Evolutionary conservation across 2,888 invertebrate species (phyloP), one percentile per base, ranked within the genome.

Genomic region (Alloplasta piceator): DNA sequence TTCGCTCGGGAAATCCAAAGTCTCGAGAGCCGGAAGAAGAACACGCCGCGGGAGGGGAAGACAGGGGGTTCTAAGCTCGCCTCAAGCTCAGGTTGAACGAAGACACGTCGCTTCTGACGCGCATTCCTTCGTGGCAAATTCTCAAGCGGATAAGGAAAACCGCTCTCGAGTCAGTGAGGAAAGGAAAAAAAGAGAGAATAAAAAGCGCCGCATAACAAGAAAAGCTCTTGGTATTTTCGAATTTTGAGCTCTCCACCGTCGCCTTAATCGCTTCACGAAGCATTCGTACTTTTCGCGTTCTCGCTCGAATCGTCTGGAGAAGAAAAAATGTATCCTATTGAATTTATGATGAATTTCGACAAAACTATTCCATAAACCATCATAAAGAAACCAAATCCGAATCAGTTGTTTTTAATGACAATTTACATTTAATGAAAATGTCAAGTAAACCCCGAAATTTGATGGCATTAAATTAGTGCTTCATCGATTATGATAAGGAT

Each of bases 121-220:
- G 70, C 26, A 66, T 78, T 78, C 36, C 71, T 60, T 46, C 64
- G 64, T 43, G 68, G 67, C 67, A 80, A 26, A 80, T 77, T 55
- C 80, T 73, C 76, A 80, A 77, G 72, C 76, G 76, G 76, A 80
- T 80, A 68, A 80, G 68, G 60, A 85, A 26, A 86, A 82, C 81
- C 66, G 58, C 75, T 73, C 68, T 72, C 71, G 79, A 71, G 79
- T 46, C 66, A 55, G 73, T 63, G 16, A n/a, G 61, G 14, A 64
- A 75, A 76, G 74, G 61, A 71, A 16, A 38, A 63, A 38, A 39
- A 56, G 75, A 46, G 71, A 48, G 46, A 58, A 63, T 74, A 67
- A 78, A 78, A 82, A 68, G 73, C 70, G 56, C 38, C 50, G 67
- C 7, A 39, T 38, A 61, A 26, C 26, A 5, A 41, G 77, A 67